These are phyloP conservation scores for Ips typographus DNA, from an alignment of 1,140 invertebrate species.

Conservation along the genomic window DNA sequence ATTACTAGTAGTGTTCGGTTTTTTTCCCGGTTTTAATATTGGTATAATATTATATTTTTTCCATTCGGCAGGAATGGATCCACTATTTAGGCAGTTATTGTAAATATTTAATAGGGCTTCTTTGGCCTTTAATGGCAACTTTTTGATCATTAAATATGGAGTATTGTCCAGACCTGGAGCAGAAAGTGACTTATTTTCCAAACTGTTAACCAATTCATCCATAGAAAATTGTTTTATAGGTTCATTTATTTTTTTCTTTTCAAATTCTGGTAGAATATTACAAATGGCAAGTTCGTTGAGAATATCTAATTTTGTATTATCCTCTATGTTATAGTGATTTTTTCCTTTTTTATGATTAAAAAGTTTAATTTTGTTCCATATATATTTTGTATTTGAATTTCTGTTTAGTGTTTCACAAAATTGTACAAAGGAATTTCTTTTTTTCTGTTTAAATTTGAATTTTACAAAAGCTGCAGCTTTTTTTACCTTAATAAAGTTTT, in stretches of 20 bases:
- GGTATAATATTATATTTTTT: neutral
- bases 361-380: neutral
- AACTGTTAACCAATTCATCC: neutral
- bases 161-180: neutral
- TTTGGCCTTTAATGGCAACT: too few relatives aligned
- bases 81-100: neutral
- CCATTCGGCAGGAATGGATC: neutral
- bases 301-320: neutral
- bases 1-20: too few relatives aligned
- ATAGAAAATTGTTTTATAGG: neutral
- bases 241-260: neutral
- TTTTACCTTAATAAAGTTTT: conserved; percentile 1
- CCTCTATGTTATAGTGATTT: neutral
- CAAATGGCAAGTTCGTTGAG: too few relatives aligned
- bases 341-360: conserved; percentile 1
- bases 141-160: too few relatives aligned
- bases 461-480: neutral
- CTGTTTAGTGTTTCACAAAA: conserved; percentile 6
- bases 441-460: conserved; percentile 1
- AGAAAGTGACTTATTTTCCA: neutral
- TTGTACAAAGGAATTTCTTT: neutral
- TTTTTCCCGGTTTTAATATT: too few relatives aligned
- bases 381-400: neutral
- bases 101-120: too few relatives aligned
- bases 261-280: too few relatives aligned